Evolutionary conservation across 1,140 invertebrate species (phyloP), one percentile per base, ranked within the genome.

Genomic region (Microplitis demolitor): DNA sequence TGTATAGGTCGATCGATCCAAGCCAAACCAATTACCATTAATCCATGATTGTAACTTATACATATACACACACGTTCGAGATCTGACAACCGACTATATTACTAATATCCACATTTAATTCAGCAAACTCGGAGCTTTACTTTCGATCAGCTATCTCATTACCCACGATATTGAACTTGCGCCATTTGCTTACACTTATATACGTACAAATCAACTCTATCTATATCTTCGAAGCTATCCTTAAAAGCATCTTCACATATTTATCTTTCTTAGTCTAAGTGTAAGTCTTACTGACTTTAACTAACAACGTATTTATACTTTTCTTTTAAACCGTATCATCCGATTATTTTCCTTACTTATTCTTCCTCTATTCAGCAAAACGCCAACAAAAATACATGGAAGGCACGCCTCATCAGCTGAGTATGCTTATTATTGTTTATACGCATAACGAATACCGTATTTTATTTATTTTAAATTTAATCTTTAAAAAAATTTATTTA

Each of bases 361-460:
- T 8, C 50, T 16, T 58, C 53, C 62, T 72, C 68, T 71, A 81
- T 79, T 78, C 81, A 85, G 82, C 81, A 85, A 82, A 86, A 83
- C 83, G 82, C 84, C 84, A 87, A 87, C 84, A 87, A 86, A 86
- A 85, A 85, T 81, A 85, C 81, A 86, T 84, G 82, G 82, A 87
- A 87, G 86, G 86, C 86, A 87, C 86, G 84, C 86, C 84, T 86
- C 83, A 80, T 84, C 81, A 84, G 77, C 77, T 77, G 79, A 84
- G 80, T 80, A 82, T 82, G 80, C 81, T 79, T 79, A 76, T 84
- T 79, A 78, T 75, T 58, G 14, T 58, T 58, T 31, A 24, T 58
- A 58, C 16, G 31, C 16, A 11, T 24, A 58, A 58, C 71, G 81
- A 77, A 70, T 76, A 24, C 24, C 24, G 24, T 24, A 24, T 76